These are phyloP conservation scores for Cherax destructor DNA, from an alignment of 1,140 invertebrate species.

Conservation along the genomic window DNA sequence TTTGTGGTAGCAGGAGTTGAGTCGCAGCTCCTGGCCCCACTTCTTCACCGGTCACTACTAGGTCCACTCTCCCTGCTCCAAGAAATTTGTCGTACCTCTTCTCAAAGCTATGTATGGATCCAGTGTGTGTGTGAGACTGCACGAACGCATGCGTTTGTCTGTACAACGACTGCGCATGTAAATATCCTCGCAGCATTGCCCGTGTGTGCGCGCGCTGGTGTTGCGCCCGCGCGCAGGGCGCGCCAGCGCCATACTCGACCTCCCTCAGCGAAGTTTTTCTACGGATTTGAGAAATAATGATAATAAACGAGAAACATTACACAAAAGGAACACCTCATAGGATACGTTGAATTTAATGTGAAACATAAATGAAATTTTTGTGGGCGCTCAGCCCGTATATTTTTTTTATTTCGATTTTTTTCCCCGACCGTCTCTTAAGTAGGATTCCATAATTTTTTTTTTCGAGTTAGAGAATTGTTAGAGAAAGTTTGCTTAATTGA, in stretches of 20 bases:
- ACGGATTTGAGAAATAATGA: constrained; percentile 72
- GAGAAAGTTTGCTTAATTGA: background rate
- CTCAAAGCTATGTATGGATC: too few relatives aligned
- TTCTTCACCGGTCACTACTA: too few relatives aligned
- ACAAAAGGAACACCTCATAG: constrained; percentile 72
- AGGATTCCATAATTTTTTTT: constrained; percentile 36
- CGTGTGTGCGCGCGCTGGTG: background rate
- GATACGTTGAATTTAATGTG: constrained; percentile 72
- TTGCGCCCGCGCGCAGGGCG: background rate
- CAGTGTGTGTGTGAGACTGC: background rate
- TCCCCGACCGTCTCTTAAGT: constrained; percentile 32
- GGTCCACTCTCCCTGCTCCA: too few relatives aligned
- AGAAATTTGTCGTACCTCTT: too few relatives aligned
- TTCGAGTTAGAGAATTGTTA: constrained; percentile 58
- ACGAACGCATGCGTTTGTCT: constrained; percentile 7
- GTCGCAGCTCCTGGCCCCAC: too few relatives aligned
- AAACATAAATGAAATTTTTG: constrained; percentile 72
- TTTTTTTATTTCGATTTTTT: constrained; percentile 26
- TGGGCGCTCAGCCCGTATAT: constrained; percentile 42
- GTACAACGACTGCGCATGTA: background rate
- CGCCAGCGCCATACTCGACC: constrained; percentile 41
- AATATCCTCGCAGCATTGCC: too few relatives aligned
- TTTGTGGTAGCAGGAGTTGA: too few relatives aligned
- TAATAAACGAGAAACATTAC: constrained; percentile 72
- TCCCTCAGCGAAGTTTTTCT: constrained; percentile 63